phyloP scores from a whole-genome alignment of 2,888 invertebrate genomes.

The Leptopterna dolabrata region DNA sequence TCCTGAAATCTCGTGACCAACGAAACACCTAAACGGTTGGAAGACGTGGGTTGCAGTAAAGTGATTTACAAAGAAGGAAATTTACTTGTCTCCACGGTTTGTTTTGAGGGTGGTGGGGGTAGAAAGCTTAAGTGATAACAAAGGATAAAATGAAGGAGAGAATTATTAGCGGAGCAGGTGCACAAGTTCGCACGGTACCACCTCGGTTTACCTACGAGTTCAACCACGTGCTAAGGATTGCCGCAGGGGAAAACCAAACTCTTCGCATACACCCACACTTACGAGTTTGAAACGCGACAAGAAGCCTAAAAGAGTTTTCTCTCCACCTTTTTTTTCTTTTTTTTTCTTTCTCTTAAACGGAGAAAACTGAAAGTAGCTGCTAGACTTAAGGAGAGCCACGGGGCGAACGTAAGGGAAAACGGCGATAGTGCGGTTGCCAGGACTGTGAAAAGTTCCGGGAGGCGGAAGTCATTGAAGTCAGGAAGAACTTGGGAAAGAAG shows the following conservation, averaged over 20 bases:
- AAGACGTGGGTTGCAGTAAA: neutral
- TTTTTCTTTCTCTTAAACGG: neutral
- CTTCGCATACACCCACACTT: neutral
- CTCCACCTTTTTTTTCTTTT: neutral
- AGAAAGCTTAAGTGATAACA: slow-evolving; percentile 21
- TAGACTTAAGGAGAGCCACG: neutral
- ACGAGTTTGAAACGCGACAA: neutral
- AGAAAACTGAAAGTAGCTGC: neutral
- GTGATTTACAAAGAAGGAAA: neutral
- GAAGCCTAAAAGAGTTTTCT: neutral
- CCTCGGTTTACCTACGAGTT: neutral
- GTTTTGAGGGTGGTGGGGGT: neutral
- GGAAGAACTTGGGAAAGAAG: neutral
- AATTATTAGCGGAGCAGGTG: slow-evolving; percentile 15
- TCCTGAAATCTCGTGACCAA: no score
- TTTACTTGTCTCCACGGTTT: neutral
- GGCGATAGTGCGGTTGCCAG: neutral
- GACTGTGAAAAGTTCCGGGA: neutral
- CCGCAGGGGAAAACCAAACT: neutral
- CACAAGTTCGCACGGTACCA: slow-evolving; percentile 7
- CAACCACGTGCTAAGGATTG: slow-evolving; percentile 13
- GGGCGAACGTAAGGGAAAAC: neutral
- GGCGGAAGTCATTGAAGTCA: neutral
- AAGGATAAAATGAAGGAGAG: slow-evolving; percentile 28
- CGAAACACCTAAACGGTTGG: no score